Conservation (phyloP, 2,888 invertebrate genomes). For the Orchesellides sinensis region DNA sequence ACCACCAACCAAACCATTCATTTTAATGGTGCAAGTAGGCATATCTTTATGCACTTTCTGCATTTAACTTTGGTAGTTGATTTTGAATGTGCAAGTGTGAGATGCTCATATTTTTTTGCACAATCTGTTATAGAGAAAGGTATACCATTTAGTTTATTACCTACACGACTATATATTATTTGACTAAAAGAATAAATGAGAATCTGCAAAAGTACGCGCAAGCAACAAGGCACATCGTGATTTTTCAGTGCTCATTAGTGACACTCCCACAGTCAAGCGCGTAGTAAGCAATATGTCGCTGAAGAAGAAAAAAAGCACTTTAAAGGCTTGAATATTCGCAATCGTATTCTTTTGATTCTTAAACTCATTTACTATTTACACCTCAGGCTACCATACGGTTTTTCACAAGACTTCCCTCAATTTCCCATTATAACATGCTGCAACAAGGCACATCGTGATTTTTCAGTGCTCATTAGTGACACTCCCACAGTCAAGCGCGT, state of each 20-base stretch:
- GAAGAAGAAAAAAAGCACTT: not conserved
- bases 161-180: no score
- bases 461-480: conserved; percentile 59
- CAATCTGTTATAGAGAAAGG: no score
- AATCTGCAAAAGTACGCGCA: no score
- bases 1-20: not conserved
- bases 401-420: conserved; percentile 1
- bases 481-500: conserved; percentile 43
- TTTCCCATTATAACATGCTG: conserved; percentile 12
- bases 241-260: conserved; percentile 58
- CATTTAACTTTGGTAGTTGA: no score
- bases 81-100: no score
- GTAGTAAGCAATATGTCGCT: not conserved
- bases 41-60: no score
- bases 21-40: not conserved
- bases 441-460: not conserved
- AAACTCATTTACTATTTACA: conserved; percentile 30
- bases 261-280: conserved; percentile 51
- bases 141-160: no score
- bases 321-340: not conserved
- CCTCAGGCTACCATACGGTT: conserved; percentile 27
- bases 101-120: no score
- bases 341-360: no score
- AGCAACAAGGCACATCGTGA: not conserved
- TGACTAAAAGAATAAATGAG: no score